Evolutionary conservation across 2,797 vertebrate species (phyloP).

Genomic region (Remorina albescens): DNA sequence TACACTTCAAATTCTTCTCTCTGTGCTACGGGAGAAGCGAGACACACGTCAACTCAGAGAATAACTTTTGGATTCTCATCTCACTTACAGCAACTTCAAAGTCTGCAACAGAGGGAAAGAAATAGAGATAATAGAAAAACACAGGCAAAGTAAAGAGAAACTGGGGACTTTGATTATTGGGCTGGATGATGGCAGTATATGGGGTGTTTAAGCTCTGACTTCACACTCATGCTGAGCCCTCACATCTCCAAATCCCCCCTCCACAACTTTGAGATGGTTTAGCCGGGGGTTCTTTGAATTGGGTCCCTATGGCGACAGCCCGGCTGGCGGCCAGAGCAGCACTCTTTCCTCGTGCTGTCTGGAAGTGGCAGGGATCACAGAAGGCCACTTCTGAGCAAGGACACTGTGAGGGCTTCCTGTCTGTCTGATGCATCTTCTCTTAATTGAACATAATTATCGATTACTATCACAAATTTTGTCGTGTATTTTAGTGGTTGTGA

Average conservation of each 20-base stretch:
- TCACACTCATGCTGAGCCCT: slow-evolving; percentile 47
- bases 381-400: slow-evolving; percentile 77
- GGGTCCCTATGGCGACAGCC: slow-evolving; percentile 78
- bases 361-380: slow-evolving; percentile 77
- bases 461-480: not conserved
- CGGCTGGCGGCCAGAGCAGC: slow-evolving; percentile 73
- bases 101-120: slow-evolving; percentile 36
- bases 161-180: slow-evolving; percentile 52
- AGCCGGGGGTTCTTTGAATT: slow-evolving; percentile 77
- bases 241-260: slow-evolving; percentile 49
- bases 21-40: slow-evolving; percentile 62
- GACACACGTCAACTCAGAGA: slow-evolving; percentile 54
- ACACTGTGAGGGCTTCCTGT: slow-evolving; percentile 53
- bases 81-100: slow-evolving; percentile 64
- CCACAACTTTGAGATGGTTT: slow-evolving; percentile 71
- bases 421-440: slow-evolving; percentile 34
- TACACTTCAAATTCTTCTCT: slow-evolving; percentile 83
- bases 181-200: slow-evolving; percentile 32
- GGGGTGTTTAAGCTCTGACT: slow-evolving; percentile 47
- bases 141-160: slow-evolving; percentile 45
- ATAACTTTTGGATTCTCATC: slow-evolving; percentile 64
- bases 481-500: slow-evolving; percentile 9
- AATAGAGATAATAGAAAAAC: slow-evolving; percentile 48
- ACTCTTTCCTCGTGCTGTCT: slow-evolving; percentile 76
- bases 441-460: slow-evolving; percentile 37